Evolutionary conservation across 2,113 vertebrate species (phyloP), one percentile per base, ranked within the genome.

Genomic region (Lophius piscatorius): DNA sequence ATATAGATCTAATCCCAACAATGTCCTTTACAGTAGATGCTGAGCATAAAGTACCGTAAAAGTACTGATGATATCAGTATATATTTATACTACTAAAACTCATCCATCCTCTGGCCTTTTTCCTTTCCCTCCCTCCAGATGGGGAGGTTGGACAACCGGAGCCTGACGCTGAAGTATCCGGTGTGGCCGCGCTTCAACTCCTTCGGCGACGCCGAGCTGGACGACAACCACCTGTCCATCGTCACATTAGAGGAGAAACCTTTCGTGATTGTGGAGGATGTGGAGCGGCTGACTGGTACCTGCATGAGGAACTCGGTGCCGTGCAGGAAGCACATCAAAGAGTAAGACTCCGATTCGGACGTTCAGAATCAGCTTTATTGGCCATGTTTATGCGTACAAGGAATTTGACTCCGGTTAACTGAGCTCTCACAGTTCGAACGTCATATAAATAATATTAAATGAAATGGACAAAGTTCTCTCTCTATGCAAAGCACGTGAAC

Each of bases 161-260:
- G 91, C 1, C 88, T 99, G 85, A 94, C 91, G 35, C 92, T 98
- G 10, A 95, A 95, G 77, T 97, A 95, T 6, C 95, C 97, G 0
- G 96, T 99, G 79, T 98, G 97, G 97, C 97, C 97, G 0, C 87
- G 97, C 39, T 98, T 94, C 87, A 98, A 95, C 87, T 96, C 96
- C 6, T 94, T 94, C 0, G 93, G 93, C 0, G 96, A 98, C 68
- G 93, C 92, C 0, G 97, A 98, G 71, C 92, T 94, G 0, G 97
- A 98, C 0, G 94, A 99, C 85, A 98, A 97, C 87, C 97, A 98
- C 63, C 87, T 99, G 84, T 97, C 93, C 85, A 96, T 99, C 2
- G 97, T 99, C 74, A 99, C 97, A n/a, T 81, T 99, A 61, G 97
- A 98, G 86, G 97, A 98, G 87, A 95, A 95, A 36, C 97, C 97